Evolutionary conservation across 2,797 vertebrate species (phyloP).

Genomic region (Cossypha dichroa): DNA sequence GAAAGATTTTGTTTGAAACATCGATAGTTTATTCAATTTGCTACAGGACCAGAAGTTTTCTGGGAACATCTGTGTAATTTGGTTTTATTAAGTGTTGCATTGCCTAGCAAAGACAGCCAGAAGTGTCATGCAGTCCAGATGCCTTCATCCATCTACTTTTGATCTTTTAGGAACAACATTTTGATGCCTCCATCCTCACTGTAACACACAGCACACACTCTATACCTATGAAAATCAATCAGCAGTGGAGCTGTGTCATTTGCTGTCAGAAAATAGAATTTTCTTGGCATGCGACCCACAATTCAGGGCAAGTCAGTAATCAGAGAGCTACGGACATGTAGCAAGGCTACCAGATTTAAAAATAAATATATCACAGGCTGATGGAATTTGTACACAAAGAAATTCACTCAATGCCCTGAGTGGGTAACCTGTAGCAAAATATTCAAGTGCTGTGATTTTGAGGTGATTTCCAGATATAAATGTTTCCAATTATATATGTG

Average conservation of each 20-base stretch:
- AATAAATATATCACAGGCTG: neutral
- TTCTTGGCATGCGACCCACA: conserved; percentile 19
- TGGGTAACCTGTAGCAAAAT: neutral
- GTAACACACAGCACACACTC: neutral
- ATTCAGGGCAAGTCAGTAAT: neutral
- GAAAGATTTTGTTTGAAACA: conserved; percentile 10
- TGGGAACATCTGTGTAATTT: neutral
- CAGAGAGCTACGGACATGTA: neutral
- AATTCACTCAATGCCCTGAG: neutral
- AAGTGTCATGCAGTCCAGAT: neutral
- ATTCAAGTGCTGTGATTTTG: neutral
- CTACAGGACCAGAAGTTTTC: neutral
- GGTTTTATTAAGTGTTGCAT: neutral
- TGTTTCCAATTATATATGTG: neutral
- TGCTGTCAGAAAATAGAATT: conserved; percentile 32
- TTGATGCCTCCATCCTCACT: neutral
- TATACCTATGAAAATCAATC: conserved; percentile 43
- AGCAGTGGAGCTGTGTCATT: conserved; percentile 13
- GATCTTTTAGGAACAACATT: neutral
- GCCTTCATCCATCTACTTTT: conserved; percentile 8
- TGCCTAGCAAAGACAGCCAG: neutral
- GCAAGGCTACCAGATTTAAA: neutral
- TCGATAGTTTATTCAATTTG: neutral
- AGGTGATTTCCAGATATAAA: neutral
- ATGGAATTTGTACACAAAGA: neutral